Evolutionary conservation across 2,888 invertebrate genomes (phyloP), one percentile per base, ranked within the genome.

Genomic region (Cepaea hortensis): DNA sequence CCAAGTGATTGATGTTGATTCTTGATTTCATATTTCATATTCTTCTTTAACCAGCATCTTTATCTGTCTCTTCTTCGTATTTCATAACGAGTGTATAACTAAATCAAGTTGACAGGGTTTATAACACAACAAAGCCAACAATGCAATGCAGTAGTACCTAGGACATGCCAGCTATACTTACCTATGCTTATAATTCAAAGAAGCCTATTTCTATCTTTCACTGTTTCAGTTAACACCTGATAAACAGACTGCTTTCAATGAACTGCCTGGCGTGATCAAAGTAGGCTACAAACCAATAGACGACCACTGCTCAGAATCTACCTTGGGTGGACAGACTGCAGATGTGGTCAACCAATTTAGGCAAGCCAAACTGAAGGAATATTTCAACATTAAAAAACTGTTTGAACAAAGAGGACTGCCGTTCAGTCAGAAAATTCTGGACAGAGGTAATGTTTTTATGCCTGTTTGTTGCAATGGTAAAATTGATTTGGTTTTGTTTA

Each of bases 251-350:
- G n/a, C 46, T 3, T 83, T 81, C 75, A 85, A 83, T 55, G 86
- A 87, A 11, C 35, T 86, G 9, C 91, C 91, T 35, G 90, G 91
- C 9, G 90, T 92, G 55, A 93, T 94, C 23, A 92, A 91, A 81
- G 92, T 92, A 2, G 93, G 93, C 0, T 91, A 91, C 84, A 90
- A 90, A 77, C 92, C 91, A 20, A 92, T 94, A 23, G 94, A 94
- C 87, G 90, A 92, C 72, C 94, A 94, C 89, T 91, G 91, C 55
- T 90, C 88, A 87, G 91, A 90, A 46, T 93, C 93, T 1, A 93
- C 93, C 18, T 88, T 94, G 79, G 90, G 88, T 7, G 92, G 92
- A 7, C 93, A 93, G 50, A 87, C 90, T 0, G 93, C 90, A 11
- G 89, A 89, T 7, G 90, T 91, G 90, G 89, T 93, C 46, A 90